These are phyloP conservation scores for Zingel zingel DNA, from an alignment of 2,113 vertebrate genomes.

Conservation along the genomic window DNA sequence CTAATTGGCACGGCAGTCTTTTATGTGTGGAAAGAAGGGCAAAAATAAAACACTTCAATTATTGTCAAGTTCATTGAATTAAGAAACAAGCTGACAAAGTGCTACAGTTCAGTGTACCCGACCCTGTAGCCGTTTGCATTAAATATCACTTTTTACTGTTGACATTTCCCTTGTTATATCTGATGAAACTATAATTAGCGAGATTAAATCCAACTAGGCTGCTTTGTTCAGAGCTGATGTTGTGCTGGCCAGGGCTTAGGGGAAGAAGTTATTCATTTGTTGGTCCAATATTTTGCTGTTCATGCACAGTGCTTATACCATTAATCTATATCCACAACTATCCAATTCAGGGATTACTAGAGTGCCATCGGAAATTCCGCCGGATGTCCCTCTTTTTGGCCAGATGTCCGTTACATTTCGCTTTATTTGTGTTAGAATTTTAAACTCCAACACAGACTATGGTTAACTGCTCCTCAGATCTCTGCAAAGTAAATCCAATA, in stretches of 20 bases:
- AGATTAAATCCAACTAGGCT: constrained; percentile 48
- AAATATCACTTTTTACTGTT: constrained; percentile 64
- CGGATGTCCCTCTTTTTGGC: too few relatives aligned
- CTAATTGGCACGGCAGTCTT: constrained; percentile 96
- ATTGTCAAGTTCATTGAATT: constrained; percentile 83
- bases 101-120: constrained; percentile 66
- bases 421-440: too few relatives aligned
- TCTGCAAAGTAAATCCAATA: too few relatives aligned
- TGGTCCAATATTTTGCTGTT: not conserved
- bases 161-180: constrained; percentile 53
- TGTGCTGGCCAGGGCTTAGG: not conserved
- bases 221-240: constrained; percentile 40
- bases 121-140: constrained; percentile 43
- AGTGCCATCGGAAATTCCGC: too few relatives aligned
- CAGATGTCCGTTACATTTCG: too few relatives aligned
- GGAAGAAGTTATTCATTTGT: not conserved
- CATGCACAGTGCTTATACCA: not conserved
- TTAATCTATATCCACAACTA: not conserved
- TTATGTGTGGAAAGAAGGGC: constrained; percentile 87
- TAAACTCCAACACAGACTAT: too few relatives aligned
- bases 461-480: too few relatives aligned
- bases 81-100: constrained; percentile 71
- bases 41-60: constrained; percentile 82
- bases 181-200: constrained; percentile 68
- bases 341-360: too few relatives aligned